Evolutionary conservation across 1,140 invertebrate genomes (phyloP).

Genomic region (Glomeris maerens): DNA sequence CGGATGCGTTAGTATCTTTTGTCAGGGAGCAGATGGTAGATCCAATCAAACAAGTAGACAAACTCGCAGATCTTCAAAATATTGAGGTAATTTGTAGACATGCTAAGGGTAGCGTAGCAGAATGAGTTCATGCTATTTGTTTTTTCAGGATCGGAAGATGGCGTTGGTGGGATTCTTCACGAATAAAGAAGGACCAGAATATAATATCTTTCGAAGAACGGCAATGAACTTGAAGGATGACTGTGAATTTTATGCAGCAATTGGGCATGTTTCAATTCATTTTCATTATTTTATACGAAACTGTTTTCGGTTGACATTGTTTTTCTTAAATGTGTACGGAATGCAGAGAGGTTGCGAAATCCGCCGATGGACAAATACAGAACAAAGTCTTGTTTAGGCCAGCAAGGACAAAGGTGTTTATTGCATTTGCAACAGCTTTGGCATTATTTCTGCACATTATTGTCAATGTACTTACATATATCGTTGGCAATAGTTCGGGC

Average conservation of each 20-base stretch:
- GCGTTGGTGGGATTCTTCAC: slow-evolving; percentile 90
- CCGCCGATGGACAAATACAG: slow-evolving; percentile 21
- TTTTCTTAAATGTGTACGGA: neutral
- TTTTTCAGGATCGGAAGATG: slow-evolving; percentile 55
- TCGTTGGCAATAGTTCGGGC: too few relatives aligned
- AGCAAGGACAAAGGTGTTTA: slow-evolving; percentile 24
- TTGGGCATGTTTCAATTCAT: slow-evolving; percentile 76
- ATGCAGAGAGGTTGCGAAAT: too few relatives aligned
- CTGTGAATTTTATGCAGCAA: slow-evolving; percentile 83
- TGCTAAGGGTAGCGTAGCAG: neutral
- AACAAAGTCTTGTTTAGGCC: slow-evolving; percentile 25
- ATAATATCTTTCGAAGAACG: slow-evolving; percentile 50
- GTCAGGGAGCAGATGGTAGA: slow-evolving; percentile 77
- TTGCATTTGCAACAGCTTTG: too few relatives aligned
- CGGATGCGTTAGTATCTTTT: slow-evolving; percentile 73
- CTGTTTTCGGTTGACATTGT: neutral
- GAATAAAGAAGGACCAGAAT: slow-evolving; percentile 55
- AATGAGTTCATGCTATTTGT: slow-evolving; percentile 13
- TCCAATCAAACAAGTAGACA: slow-evolving; percentile 63
- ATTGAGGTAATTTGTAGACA: slow-evolving; percentile 47
- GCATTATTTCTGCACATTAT: too few relatives aligned
- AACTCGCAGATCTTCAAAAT: slow-evolving; percentile 56
- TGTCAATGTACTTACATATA: too few relatives aligned
- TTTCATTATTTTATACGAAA: slow-evolving; percentile 6
- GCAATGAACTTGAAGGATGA: slow-evolving; percentile 86